Evolutionary conservation across 1,140 invertebrate genomes (phyloP), one percentile per base, ranked within the genome.

Genomic region (Himalopsyche phryganea): DNA sequence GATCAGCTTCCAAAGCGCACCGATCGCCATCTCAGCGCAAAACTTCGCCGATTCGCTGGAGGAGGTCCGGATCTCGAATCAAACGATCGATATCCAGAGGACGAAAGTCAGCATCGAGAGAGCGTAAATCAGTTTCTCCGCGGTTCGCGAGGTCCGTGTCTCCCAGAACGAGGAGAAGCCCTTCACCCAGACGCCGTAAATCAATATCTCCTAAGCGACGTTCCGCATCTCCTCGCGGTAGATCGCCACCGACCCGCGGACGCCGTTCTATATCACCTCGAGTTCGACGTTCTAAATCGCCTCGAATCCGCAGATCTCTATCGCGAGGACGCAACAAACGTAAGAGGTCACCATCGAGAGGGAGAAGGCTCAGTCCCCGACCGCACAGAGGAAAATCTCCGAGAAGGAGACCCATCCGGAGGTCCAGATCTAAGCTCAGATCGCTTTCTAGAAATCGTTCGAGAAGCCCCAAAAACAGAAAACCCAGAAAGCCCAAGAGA

Each of bases 391-490:
- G 72, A 2, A 67, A 72, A 10, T 72, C 71, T 5, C 66, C 69
- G 7, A 64, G 63, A 19, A 61, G 73, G 42, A 40, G 58, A 19
- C 28, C 53, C 1, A 17, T 50, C 69, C 72, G 9, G 15, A 66
- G 33, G 72, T 75, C 78, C 0, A 71, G 74, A 0, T 79, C 79
- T 2, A 72, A 74, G 67, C 79, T 79, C 0, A 69, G 76, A 38
- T 81, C 79, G 4, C 64, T 72, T n/a, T 80, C 80, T 0, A 72
- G 72, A 33, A 70, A 72, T n/a, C 71, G 77, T 5, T 72, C 75
- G 2, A 65, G 70, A 6, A 72, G 74, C 1, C 71, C 40, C 59
- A 69, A 65, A 47, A 65, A 65, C 2, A 71, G 71, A 59, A 63
- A 68, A 60, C 58, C 65, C 50, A 64, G 68, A 42, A 53, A 63